Evolutionary conservation across 1,140 invertebrate genomes (phyloP), one percentile per base, ranked within the genome.

Genomic region (Drosophila nigromelanica): DNA sequence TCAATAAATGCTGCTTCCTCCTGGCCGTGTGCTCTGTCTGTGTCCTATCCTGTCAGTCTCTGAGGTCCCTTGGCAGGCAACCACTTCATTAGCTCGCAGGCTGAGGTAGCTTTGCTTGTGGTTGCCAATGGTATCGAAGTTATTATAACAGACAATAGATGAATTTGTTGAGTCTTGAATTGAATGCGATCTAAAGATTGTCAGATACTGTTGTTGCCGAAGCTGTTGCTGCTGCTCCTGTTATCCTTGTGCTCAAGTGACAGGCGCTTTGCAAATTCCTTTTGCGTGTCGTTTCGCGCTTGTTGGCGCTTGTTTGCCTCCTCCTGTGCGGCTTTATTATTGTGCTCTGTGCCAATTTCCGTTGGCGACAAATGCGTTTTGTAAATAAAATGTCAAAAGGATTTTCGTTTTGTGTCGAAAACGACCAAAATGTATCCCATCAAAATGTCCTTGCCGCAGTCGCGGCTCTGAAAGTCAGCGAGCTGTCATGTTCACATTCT

Each of bases 381-480:
- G 80, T 85, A 85, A 83, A 83, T 83, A 83, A 83, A 83, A 83
- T 85, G 80, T 83, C 80, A 83, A 83, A 83, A 83, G 80, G 80
- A 83, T 83, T 83, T 83, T 66, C 52, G 69, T 72, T 66, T 58
- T 47, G 58, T 60, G 51, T 52, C 67, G 72, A 62, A 54, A 75
- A 73, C 63, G 63, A 68, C 48, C 35, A 50, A 61, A 73, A 63
- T 68, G 70, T 72, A 55, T 68, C 55, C 63, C 63, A 68, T 60
- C 70, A 60, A 59, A 50, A 35, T 72, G 54, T 72, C 45, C 69
- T 58, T 66, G 62, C 47, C 61, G 37, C 56, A 12, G 54, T 11
- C 24, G 24, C 14, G 55, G 24, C 55, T 43, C 8, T 43, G 18
- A 43, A 63, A 59, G 48, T 56, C 68, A 64, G 61, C 61, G 60